Evolutionary conservation across 2,113 vertebrate genomes (phyloP), one percentile per base, ranked within the genome.

Genomic region (Mustela nigripes): DNA sequence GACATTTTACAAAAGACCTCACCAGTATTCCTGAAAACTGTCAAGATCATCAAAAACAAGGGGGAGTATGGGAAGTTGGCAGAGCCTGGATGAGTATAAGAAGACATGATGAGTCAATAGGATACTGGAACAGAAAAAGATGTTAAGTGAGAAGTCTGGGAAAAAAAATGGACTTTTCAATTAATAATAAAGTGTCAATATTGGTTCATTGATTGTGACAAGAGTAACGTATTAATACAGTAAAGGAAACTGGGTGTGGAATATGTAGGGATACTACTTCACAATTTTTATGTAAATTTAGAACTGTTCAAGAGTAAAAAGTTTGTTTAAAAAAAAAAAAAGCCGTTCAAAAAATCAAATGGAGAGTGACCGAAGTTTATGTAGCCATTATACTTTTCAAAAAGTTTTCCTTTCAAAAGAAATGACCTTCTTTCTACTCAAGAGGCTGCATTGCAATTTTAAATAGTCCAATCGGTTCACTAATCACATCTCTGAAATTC

Each of bases 341-440:
- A 65, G 18, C 1, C 67, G 96, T n/a, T 86, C 15, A 42, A 92
- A 63, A 93, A 71, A 67, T 93, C 48, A 93, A 93, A 67, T 65
- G 48, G 69, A 74, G 4, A 76, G 22, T 53, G 42, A 15, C 11
- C 50, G 69, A 42, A 79, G 11, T 45, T 97, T 67, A 88, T 31
- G 19, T 4, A 96, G 28, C 0, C 15, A 62, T n/a, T 94, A 4
- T 85, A 16, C 42, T 94, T 96, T 97, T 85, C 80, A 89, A 81
- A 91, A 93, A 95, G 16, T 81, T 97, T 95, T 94, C 10, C 24
- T 93, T 96, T 95, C n/a, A 69, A 89, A 88, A 78, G 42, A 92
- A 92, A 95, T 92, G 14, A 95, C n/a, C 56, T 96, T 95, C 80
- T 97, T 26, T 92, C 22, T 53, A 53, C n/a, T 81, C 83, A 94